A percentile compares a stretch with the other conserved stretches of the same genome.
phyloP scores from a whole-genome alignment of 1,140 invertebrate genomes.

The Ooceraea biroi region DNA sequence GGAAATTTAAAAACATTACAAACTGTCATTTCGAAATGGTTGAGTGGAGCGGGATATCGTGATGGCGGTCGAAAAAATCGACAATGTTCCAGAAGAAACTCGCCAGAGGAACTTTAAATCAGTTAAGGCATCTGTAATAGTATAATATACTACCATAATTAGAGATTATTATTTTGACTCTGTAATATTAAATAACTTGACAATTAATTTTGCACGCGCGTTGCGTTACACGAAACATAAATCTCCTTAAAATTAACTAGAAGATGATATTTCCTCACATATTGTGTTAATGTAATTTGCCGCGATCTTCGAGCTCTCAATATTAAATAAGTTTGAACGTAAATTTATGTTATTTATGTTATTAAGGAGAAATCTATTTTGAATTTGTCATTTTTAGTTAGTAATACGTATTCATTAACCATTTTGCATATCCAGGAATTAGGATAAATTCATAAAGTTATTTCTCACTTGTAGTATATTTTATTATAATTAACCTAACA shows the following conservation, averaged over 20 bases:
- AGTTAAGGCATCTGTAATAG: too few species aligned
- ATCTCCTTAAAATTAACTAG: not conserved
- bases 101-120: too few species aligned
- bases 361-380: too few species aligned
- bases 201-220: not conserved
- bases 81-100: too few species aligned
- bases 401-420: not conserved
- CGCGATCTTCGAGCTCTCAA: not conserved
- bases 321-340: not conserved
- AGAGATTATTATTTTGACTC: not conserved
- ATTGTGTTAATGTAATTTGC: not conserved
- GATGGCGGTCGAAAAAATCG: too few species aligned
- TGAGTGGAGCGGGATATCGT: too few species aligned
- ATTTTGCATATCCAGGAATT: not conserved
- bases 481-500: not conserved
- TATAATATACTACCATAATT: not conserved
- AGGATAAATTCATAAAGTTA: constrained; percentile 13
- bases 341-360: too few species aligned
- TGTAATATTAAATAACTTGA: constrained; percentile 3
- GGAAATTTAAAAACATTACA: too few species aligned
- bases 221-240: not conserved
- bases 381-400: not conserved
- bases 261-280: not conserved
- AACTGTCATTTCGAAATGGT: too few species aligned
- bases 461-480: not conserved